Base-by-base conservation (phyloP, 2,888 invertebrate species). In the Lutraria lutraria region DNA sequence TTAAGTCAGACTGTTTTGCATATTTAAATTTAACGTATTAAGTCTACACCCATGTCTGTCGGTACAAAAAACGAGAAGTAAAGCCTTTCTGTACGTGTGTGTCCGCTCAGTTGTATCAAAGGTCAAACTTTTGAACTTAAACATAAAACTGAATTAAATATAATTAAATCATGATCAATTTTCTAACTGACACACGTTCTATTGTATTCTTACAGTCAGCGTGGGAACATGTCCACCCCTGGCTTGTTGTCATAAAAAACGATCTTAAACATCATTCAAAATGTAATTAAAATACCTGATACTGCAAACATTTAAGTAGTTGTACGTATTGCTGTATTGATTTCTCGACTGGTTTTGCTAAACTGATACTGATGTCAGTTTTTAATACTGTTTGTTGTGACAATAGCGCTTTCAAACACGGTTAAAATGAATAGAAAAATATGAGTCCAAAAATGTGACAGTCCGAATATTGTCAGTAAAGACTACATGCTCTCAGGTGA, bases 211-310 rank as follows among this genome's bases (percentile, higher is more conserved):
- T 43, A 43, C 43, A 43, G 43, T 68, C 25, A 76, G 19, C 76
- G 76, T 76, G 76, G 34, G 76, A 76, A 76, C 8, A 13, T 76
- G 76, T 76, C 76, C 76, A 76, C 76, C 76, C 31, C 56, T n/a
- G 31, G 8, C n/a, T n/a, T n/a, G 13, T 25, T 68, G 25, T 68
- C 25, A 76, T 31, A 76, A 76, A 76, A 34, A 13, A 34, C 19
- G 31, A 76, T 2, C 31, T 34, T 16, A 76, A 76, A 76, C 76
- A 76, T 76, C 76, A 76, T 76, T 76, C 34, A 76, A 76, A 76
- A 76, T 76, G 34, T 76, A 76, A 19, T 34, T 34, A 76, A 76
- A 76, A 34, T 76, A 31, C 31, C 76, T 76, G 4, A 76, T 31
- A 31, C 8, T 34, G 31, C 16, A 76, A 19, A 16, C 29, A n/a